Conservation (phyloP, 1,140 invertebrate genomes). For the Agrilus planipennis region DNA sequence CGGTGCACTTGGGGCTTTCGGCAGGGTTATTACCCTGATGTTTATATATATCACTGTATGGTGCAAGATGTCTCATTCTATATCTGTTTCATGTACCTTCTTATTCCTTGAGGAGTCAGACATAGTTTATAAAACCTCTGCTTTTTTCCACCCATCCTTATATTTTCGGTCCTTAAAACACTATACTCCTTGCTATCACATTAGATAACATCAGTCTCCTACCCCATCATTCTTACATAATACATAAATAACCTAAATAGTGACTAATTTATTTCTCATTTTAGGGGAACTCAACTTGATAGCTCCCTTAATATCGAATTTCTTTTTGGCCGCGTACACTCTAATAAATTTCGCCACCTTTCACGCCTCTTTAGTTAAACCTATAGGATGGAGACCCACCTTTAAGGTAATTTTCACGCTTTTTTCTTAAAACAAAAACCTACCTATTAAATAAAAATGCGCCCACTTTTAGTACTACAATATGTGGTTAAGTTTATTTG, state of each 20-base stretch:
- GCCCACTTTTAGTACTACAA: constrained; percentile 74
- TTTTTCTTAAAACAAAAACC: constrained; percentile 6
- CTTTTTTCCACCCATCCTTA: too few species aligned
- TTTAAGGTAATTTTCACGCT: constrained; percentile 66
- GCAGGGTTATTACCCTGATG: too few species aligned
- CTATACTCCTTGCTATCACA: too few species aligned
- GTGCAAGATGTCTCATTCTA: too few species aligned
- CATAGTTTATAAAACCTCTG: too few species aligned
- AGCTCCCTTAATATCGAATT: constrained; percentile 94
- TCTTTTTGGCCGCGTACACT: constrained; percentile 94
- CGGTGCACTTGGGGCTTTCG: too few species aligned
- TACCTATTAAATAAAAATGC: constrained; percentile 14
- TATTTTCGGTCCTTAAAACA: too few species aligned
- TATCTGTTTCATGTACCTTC: too few species aligned
- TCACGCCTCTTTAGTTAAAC: constrained; percentile 80
- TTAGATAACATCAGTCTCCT: too few species aligned
- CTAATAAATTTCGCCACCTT: constrained; percentile 97
- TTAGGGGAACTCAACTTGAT: constrained; percentile 82
- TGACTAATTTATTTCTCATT: too few species aligned
- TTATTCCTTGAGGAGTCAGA: too few species aligned
- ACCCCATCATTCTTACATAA: neutral
- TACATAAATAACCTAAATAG: neutral
- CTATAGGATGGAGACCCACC: constrained; percentile 77
- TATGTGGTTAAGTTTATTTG: constrained; percentile 86
- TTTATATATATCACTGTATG: too few species aligned